Base-by-base conservation (phyloP, 2,797 vertebrate species). In the Takifugu rubripes region DNA sequence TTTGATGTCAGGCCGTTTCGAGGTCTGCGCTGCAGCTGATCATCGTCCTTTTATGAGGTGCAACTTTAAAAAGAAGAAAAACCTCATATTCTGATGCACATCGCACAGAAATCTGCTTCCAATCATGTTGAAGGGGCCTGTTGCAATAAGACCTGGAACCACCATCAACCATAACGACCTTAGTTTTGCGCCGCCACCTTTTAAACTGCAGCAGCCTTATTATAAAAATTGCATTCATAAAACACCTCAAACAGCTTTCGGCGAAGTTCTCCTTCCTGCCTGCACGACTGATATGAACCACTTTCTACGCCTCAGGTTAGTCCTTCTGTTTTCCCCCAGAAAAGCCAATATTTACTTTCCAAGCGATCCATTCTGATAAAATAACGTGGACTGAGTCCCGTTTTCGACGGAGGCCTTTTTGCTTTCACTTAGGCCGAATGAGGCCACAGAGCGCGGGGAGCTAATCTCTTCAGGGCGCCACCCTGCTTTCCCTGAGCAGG, bases 331-430 rank as follows among this genome's bases (percentile, higher is more conserved):
- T 72, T 16, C 43, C 12, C 7, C 17, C 36, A 46, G 40, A 70
- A 77, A 70, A 61, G 15, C 49, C 27, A 74, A 69, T 77, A 69
- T 83, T 84, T 79, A 67, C 51, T 71, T 75, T 72, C 55, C 43
- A 1, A 9, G 49, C 64, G 44, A 45, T 65, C 73, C 46, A 70
- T 57, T 77, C 57, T 48, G 56, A 69, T 77, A 61, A 57, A 72
- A 60, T 66, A 25, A 75, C 66, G 64, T 62, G 59, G 42, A 44
- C 29, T 54, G 59, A 69, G 66, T 48, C 49, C 9, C 26, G 7
- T 52, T 76, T 51, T 10, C 46, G 53, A 43, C 2, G 36, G 40
- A 67, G 21, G 59, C 65, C 71, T 81, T 84, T 81, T 84, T 85
- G 65, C 80, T 78, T 70, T 76, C 52, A 61, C 62, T 75, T 72